Evolutionary conservation across 2,888 invertebrate genomes (phyloP), one percentile per base, ranked within the genome.

Genomic region (Cylloceria caligata): DNA sequence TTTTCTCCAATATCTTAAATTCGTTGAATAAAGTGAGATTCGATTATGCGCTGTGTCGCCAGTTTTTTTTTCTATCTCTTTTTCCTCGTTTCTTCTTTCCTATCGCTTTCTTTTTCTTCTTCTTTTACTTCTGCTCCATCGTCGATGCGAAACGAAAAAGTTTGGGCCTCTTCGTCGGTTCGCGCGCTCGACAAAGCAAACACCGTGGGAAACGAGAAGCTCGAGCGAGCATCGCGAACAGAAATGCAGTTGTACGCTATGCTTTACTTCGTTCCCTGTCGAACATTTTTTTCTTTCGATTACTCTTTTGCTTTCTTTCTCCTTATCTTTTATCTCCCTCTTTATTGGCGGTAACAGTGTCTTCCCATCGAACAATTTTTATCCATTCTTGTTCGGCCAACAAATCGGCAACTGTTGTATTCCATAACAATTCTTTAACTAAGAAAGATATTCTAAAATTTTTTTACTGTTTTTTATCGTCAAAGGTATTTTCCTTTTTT

Each of bases 121-220:
- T 67, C 60, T 60, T 72, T 67, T 42, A 27, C 30, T 30, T 47
- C 42, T 45, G 36, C 62, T 55, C 45, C 67, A 76, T 80, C 79
- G 73, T 65, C 80, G 84, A 85, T 84, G 83, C 82, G 86, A 86
- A 78, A 86, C 84, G 82, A 84, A 84, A 80, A 84, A 80, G 80
- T 84, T 83, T 65, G 84, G 84, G 57, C 64, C 74, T 72, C 62
- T 62, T 81, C 81, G 81, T 73, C 68, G 83, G 81, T 87, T 86
- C 85, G 88, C 84, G 88, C 83, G 83, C 83, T 87, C 86, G 87
- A 90, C 88, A 88, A 89, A 88, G 89, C 89, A 87, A 88, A 89
- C 86, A 90, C 87, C 89, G 89, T 90, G 90, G 90, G 89, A 90
- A 90, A 89, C 86, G 81, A 87, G 87, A 89, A 88, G 89, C 87